Evolutionary conservation across 2,113 vertebrate species (phyloP).

Genomic region (Bos taurus): ARS-UCD2.0 NC_037334.1:11712501-11713000

Average conservation of each 20-base stretch:
- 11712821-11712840: neutral
- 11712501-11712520: neutral
- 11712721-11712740: neutral
- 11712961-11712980: neutral
- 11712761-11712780: neutral
- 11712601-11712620: neutral
- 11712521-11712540: neutral
- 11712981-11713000: neutral
- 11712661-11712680: neutral
- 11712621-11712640: neutral
- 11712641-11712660: neutral
- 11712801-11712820: neutral
- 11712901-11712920: neutral
- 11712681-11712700: neutral
- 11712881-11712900: neutral
- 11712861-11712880: neutral
- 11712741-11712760: neutral
- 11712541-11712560: neutral
- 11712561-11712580: neutral
- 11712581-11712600: neutral
- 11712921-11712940: neutral
- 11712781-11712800: neutral
- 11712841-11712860: neutral
- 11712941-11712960: neutral
- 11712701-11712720: neutral